Evolutionary conservation across 2,888 invertebrate genomes (phyloP), one percentile per base, ranked within the genome.

Genomic region (Lissocephala sabroskyi): DNA sequence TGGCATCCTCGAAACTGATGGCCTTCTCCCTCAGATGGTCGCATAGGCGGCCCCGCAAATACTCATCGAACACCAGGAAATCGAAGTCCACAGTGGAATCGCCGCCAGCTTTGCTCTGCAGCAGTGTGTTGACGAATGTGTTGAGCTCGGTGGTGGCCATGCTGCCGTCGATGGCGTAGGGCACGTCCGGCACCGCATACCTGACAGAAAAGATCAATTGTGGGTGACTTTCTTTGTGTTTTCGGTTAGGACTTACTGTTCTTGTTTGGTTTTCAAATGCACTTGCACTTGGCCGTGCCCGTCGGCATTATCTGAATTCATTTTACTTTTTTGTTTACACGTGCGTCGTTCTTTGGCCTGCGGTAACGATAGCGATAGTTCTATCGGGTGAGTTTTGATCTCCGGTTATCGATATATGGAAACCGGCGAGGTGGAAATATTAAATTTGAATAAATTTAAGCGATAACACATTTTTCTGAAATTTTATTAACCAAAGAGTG

Each of bases 101-200:
- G 9, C 49, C 51, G n/a, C 10, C 3, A 2, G 49, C 43, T 28
- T 62, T 54, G 0, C 45, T 50, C 13, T 79, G 70, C 29, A 96
- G 81, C 51, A 96, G 81, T 51, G 92, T 90, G 85, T 95, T 95
- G 2, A 97, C 86, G 44, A 97, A 86, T 18, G 88, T 89, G 81
- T 93, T 95, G 9, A 97, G 86, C 50, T 93, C 92, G 16, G 87
- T 85, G 9, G 88, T 82, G 40, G 90, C 88, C 2, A 93, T 88
- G 58, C 88, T 89, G 40, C 90, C 89, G 43, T 94, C 92, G 16
- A 97, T 92, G 11, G 95, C 92, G 76, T 93, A 91, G 0, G 95
- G 94, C 61, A 89, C 90, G 83, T 95, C 93, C 4, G 96, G 91
- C 39, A 97, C 91, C 5, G 96, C 93, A 88, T 91, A 95, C 65